Base-by-base conservation (phyloP, 37 sponge, comb jelly and placozoan genomes). In the Halisarca cf. caerulea region DNA sequence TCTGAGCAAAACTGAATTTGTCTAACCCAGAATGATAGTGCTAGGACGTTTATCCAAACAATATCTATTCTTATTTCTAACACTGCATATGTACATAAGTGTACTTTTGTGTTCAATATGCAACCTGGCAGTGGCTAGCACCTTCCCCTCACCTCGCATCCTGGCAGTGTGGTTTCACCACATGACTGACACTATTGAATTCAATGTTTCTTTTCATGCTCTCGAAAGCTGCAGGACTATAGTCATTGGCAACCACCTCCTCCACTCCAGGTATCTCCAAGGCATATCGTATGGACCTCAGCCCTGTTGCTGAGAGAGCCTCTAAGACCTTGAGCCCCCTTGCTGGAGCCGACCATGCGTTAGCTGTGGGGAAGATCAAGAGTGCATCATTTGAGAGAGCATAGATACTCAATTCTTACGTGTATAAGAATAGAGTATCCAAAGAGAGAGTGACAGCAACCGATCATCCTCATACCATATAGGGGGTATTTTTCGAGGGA, bases 221-320 rank as follows among this genome's bases (percentile, higher is more conserved):
- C 57, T 86, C 54, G 60, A 86, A 90, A n/a, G 97, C 94, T 34
- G 83, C 88, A 20, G 34, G 59, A 53, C 88, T 92, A 60, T 85
- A 57, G 78, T 98, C 99, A 75, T 98, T 98, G 86, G 97, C 97
- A 7, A 92, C 75, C 21, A 98, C 81, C 18, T 72, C 28, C 23
- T 37, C 20, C 23, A 80, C 78, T 20, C 81, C 83, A 3, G 90
- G 92, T 2, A 98, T 81, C 80, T 98, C 99, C 32, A 92, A 84
- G 24, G 97, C 97, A 85, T 96, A 98, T 25, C 99, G 89, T 3
- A 98, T 77, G 60, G 96, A 91, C 20, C 99, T 85, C 70, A 98
- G 87, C 3, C 99, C 99, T 54, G 99, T 88, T 3, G 99, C 99
- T 47, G 97, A 85, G 15, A 98, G 87, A 24, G 95, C 99, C 80